phyloP scores from a whole-genome alignment of 2,888 invertebrate genomes.

The Apeira syringaria region DNA sequence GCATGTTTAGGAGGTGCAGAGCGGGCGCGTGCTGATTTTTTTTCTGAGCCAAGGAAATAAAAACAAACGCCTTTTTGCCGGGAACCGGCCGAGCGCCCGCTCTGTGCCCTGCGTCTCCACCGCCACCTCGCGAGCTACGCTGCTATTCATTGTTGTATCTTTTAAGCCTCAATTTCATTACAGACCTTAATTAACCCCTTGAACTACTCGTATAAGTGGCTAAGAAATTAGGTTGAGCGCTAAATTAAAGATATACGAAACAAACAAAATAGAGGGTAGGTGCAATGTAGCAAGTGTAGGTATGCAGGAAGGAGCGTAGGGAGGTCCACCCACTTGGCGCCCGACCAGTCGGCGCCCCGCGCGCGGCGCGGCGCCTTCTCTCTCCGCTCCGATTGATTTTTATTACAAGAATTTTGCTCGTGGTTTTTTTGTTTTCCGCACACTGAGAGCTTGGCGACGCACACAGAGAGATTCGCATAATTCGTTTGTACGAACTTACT shows the following conservation, averaged over 20 bases:
- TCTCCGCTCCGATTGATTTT: conserved; percentile 84
- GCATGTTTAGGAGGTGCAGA: conserved; percentile 84
- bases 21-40: conserved; percentile 80
- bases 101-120: conserved; percentile 12
- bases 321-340: conserved; percentile 46
- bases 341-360: conserved; percentile 77
- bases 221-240: too few species aligned
- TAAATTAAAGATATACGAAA: conserved; percentile 1
- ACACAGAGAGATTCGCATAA: conserved; percentile 78
- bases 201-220: too few species aligned
- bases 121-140: neutral
- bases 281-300: conserved; percentile 63
- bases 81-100: conserved; percentile 59
- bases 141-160: too few species aligned
- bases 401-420: conserved; percentile 83
- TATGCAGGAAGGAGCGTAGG: conserved; percentile 50
- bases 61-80: conserved; percentile 80
- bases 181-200: too few species aligned
- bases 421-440: conserved; percentile 79
- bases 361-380: conserved; percentile 72
- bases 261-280: conserved; percentile 51
- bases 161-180: too few species aligned
- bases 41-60: conserved; percentile 80
- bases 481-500: conserved; percentile 81
- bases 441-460: conserved; percentile 66